Conservation (phyloP, 2,113 vertebrate genomes). For the Gymnarchus niloticus region DNA sequence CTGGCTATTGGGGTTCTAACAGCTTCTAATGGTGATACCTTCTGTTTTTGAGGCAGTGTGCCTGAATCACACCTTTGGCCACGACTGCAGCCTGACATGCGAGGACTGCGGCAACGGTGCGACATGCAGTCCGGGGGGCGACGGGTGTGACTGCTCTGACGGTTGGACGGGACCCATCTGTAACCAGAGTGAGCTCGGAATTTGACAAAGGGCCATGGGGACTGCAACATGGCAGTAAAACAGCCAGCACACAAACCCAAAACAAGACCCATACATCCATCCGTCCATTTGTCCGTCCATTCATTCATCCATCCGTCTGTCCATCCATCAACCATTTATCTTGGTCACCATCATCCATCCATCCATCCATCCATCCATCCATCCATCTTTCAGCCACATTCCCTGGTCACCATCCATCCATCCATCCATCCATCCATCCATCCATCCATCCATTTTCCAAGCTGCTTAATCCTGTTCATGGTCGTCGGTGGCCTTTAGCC, state of each 20-base stretch:
- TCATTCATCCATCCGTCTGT: background rate
- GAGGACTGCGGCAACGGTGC: conserved; percentile 81
- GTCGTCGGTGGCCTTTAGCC: too few species aligned
- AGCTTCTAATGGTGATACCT: background rate
- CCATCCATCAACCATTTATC: background rate
- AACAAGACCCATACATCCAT: background rate
- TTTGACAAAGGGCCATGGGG: too few species aligned
- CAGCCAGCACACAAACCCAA: too few species aligned
- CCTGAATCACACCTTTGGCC: conserved; percentile 78
- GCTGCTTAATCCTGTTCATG: too few species aligned
- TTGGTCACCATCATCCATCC: too few species aligned
- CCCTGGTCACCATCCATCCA: too few species aligned
- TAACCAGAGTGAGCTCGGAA: conserved; percentile 83
- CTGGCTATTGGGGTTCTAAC: background rate
- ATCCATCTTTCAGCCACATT: too few species aligned
- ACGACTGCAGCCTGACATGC: conserved; percentile 85
- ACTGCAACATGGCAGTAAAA: background rate
- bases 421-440: too few species aligned
- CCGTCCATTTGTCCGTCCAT: background rate
- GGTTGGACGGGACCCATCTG: conserved; percentile 84
- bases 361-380: too few species aligned
- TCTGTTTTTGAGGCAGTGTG: conserved; percentile 67
- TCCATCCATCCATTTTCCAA: too few species aligned
- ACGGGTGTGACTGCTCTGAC: conserved; percentile 68
- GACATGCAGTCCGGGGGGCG: conserved; percentile 55